Conservation (phyloP, 2,113 vertebrate species). For the Tupaia tana region DNA sequence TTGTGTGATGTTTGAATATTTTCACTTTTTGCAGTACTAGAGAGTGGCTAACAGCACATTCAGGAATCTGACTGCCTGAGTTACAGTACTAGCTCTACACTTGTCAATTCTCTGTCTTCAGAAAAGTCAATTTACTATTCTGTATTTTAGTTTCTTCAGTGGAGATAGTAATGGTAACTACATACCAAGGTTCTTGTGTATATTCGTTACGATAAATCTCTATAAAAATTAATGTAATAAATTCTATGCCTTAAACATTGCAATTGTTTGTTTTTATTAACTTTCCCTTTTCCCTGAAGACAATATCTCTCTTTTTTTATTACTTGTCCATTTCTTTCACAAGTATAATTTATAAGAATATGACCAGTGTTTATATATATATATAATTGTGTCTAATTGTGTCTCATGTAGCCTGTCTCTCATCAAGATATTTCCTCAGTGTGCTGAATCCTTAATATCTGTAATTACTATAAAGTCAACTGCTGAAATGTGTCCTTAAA, state of each 20-base stretch:
- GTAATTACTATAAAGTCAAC: constrained; percentile 55
- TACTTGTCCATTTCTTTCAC: constrained; percentile 29
- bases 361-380: constrained; percentile 48
- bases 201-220: not conserved
- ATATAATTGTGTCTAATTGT: constrained; percentile 16
- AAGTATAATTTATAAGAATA: constrained; percentile 39
- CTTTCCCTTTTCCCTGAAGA: not conserved
- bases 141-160: constrained; percentile 34
- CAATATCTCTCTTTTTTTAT: not conserved
- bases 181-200: not conserved
- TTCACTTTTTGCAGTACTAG: not conserved
- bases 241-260: not conserved
- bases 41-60: not conserved
- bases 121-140: not conserved
- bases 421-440: constrained; percentile 50
- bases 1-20: constrained; percentile 13
- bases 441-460: constrained; percentile 56
- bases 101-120: not conserved
- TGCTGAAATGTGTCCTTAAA: constrained; percentile 40
- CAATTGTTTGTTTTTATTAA: not conserved
- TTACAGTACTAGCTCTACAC: not conserved
- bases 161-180: not conserved
- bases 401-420: not conserved
- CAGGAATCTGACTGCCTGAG: not conserved
- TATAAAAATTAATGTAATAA: constrained; percentile 32